Evolutionary conservation across 2,113 vertebrate genomes (phyloP).

Genomic region (Panurus biarmicus): DNA sequence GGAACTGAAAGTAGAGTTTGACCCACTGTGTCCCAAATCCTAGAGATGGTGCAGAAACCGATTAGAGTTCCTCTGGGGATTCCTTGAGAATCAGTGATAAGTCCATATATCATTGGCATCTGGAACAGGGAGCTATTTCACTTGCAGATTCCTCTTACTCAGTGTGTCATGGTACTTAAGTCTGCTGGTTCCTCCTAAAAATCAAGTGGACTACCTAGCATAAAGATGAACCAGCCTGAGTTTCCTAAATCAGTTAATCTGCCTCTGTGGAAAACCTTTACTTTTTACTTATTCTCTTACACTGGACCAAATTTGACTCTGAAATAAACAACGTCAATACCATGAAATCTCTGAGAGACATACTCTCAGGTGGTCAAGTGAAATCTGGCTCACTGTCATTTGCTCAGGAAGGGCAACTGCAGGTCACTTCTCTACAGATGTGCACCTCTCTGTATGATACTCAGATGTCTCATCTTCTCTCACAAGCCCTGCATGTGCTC

Average conservation of each 20-base stretch:
- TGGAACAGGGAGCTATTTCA: background rate
- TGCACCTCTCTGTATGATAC: background rate
- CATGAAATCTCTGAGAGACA: background rate
- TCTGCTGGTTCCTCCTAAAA: background rate
- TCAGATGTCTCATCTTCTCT: background rate
- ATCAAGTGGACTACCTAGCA: background rate
- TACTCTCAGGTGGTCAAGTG: background rate
- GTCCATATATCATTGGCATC: background rate
- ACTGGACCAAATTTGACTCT: slow-evolving; percentile 44
- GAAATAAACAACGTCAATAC: background rate
- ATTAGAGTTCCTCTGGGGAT: background rate
- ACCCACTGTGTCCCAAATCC: background rate
- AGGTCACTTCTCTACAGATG: background rate
- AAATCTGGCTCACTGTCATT: background rate
- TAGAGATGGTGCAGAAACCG: background rate
- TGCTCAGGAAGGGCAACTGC: slow-evolving; percentile 15
- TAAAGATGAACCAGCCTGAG: background rate
- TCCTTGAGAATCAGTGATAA: background rate
- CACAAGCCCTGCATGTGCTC: slow-evolving; percentile 1
- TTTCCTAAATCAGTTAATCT: background rate
- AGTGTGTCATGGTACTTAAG: background rate
- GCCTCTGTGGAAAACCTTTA: background rate
- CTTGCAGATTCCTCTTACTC: background rate
- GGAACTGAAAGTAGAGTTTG: slow-evolving; percentile 13
- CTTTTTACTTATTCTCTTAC: background rate